Base-by-base conservation (phyloP, 2,888 invertebrate species). In the Cataglyphis rosenhaueri region DNA sequence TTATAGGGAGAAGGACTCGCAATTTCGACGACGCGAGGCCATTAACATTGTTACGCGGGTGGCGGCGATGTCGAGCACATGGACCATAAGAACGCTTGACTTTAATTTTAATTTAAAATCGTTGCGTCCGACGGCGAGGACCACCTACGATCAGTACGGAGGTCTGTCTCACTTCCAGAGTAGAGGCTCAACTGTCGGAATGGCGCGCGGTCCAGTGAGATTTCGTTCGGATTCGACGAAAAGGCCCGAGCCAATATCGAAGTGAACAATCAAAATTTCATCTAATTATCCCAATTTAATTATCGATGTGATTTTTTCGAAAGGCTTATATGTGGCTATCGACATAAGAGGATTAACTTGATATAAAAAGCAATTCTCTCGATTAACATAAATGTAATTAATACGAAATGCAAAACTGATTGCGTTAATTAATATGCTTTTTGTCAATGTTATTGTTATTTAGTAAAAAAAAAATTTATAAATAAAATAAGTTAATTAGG, bases 61-160 rank as follows among this genome's bases (percentile, higher is more conserved):
- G 92, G 92, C 91, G 83, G 90, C 84, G 91, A 91, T 91, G 91
- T 91, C 89, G 87, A 87, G 88, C 88, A 89, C 87, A 90, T 85
- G 88, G 91, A 87, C 89, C 90, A 89, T 92, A 92, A 93, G 93
- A 92, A 90, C 87, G 90, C 91, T 90, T 91, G 92, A 92, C 91
- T 93, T 94, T 93, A 94, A 94, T 94, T 94, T 93, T 94, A 93
- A 94, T 94, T 94, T 94, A 93, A 94, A 94, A 93, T 93, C 92
- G 91, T 92, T 91, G 92, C 90, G 85, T 90, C 91, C 91, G 88
- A 92, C 91, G 89, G 87, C 84, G 83, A 90, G 87, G 94, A 94
- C 94, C 94, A 94, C 94, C 94, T 93, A 94, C 93, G 92, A 93
- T 91, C 89, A 88, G 87, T 87, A 89, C 85, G 87, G 86, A 86